Base-by-base conservation (phyloP, 2,888 invertebrate genomes). In the Melikaiella ostensackeni region DNA sequence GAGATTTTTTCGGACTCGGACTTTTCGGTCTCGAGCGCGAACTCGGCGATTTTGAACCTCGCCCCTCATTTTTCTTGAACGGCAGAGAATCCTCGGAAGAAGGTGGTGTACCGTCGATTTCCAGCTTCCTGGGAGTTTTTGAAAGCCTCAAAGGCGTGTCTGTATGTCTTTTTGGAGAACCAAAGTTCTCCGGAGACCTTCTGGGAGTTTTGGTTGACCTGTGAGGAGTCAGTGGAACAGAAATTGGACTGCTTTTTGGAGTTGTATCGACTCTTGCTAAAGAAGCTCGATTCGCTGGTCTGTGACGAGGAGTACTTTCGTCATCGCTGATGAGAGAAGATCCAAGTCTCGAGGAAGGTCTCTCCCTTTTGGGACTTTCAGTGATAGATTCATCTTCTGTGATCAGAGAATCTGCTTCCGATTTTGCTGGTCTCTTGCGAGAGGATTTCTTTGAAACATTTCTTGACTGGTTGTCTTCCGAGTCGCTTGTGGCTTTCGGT, bases 191-290 rank as follows among this genome's bases (percentile, higher is more conserved):
- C 8, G 89, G 88, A 2, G 88, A 89, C 66, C 85, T 88, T 79
- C 84, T 84, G 0, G 87, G 87, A 0, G 87, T 89, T 70, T 88
- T 89, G 1, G 79, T 83, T 0, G 86, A 84, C 30, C 88, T 86
- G 76, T 86, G 86, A 16, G 88, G 88, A 11, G 88, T 83, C 2
- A 87, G 76, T 80, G 75, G 83, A 5, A 87, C 81, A 16, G 82
- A 83, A 38, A 88, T 82, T 8, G 88, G 88, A 75, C 87, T 89
- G 64, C 84, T 87, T 57, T 88, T 85, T 38, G 88, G 87, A 50
- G 89, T 88, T 9, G 84, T 79, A 73, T 81, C 27, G 11, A 50
- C 50, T 27, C 33, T 27, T 9, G 30, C 6, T 11, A n/a, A 2
- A 30, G 30, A 66, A 46, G 2, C 19, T n/a, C 59, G 59, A 59